Evolutionary conservation across 2,113 vertebrate genomes (phyloP), one percentile per base, ranked within the genome.

Genomic region (Albula goreensis): DNA sequence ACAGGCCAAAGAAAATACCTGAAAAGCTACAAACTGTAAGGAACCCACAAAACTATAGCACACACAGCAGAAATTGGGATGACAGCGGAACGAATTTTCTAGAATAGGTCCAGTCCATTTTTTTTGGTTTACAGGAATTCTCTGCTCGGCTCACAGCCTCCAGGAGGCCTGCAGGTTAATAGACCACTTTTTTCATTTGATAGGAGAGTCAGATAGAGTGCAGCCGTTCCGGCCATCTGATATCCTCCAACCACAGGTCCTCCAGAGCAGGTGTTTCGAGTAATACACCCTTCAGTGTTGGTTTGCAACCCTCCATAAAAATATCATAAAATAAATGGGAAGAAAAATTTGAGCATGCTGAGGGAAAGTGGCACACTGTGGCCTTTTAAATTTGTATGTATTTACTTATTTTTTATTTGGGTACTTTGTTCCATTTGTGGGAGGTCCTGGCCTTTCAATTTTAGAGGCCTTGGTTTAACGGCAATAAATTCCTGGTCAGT

Each of bases 121-220:
- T 70, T 70, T 74, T 74, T n/a, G 2, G n/a, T 74, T n/a, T 74
- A 74, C 12, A 7, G 70, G 70, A 74, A 74, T 74, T n/a, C n/a
- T 25, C 70, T n/a, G 70, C 31, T 31, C 70, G 10, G 17, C 70
- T 74, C 70, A 25, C 70, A 74, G 8, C 4, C n/a, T 22, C 70
- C 70, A 74, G 70, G 70, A 74, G 70, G 70, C 22, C n/a, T 74
- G 70, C 8, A 74, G 70, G 70, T 74, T 74, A 74, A 74, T 74
- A 74, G n/a, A 25, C 70, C 70, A 74, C 70, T 74, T 74, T 56
- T 31, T 74, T 31, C 70, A 74, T 74, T 74, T 74, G 70, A 74
- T 74, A 9, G 70, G 70, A 74, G 70, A n/a, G n/a, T 22, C 9
- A 31, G 70, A 74, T 74, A 74, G 70, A 74, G 70, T 31, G 22